A percentile compares a stretch with the other conserved stretches of the same genome.
Evolutionary conservation across 2,797 vertebrate genomes (phyloP).

Genomic region (Falco novaeseelandiae): DNA sequence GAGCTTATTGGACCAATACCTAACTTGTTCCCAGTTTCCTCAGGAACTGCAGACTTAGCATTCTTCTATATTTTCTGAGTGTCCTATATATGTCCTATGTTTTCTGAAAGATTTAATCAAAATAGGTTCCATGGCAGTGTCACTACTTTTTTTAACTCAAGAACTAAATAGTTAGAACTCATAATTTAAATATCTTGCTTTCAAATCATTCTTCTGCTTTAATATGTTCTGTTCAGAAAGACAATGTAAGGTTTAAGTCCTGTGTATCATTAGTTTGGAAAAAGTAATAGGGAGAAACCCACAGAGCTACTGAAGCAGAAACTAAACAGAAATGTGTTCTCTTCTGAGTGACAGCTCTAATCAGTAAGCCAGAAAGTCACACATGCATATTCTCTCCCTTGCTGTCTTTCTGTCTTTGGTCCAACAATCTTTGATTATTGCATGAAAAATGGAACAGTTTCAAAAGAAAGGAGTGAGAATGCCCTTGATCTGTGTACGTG

Average conservation of each 20-base stretch:
- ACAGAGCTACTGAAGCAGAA: not conserved
- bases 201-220: not conserved
- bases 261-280: not conserved
- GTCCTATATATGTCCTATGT: too few species aligned
- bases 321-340: not conserved
- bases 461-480: not conserved
- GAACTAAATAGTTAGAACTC: not conserved
- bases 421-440: not conserved
- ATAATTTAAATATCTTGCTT: not conserved
- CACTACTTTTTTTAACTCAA: not conserved
- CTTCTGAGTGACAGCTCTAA: not conserved
- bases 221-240: not conserved
- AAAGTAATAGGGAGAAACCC: not conserved
- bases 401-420: not conserved
- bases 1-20: not conserved
- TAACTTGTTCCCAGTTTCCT: not conserved
- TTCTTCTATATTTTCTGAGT: not conserved
- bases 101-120: not conserved
- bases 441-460: not conserved
- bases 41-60: not conserved
- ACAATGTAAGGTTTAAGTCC: not conserved
- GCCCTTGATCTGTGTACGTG: not conserved
- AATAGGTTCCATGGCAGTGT: not conserved
- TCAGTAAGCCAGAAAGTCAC: not conserved
- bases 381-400: not conserved